phyloP scores from a whole-genome alignment of 2,113 vertebrate species.

The Burhinus oedicnemus region DNA sequence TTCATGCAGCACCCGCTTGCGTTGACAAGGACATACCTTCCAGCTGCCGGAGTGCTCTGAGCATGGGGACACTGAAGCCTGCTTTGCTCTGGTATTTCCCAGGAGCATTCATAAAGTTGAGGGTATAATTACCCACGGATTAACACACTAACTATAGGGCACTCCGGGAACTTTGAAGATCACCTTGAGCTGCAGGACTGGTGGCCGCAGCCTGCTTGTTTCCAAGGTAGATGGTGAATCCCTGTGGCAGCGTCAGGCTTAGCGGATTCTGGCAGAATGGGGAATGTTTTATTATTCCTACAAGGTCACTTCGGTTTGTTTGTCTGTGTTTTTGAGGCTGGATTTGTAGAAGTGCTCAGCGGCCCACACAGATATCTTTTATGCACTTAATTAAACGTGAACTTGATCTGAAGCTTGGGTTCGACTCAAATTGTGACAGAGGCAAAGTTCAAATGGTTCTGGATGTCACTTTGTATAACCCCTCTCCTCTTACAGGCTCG shows the following conservation, averaged over 20 bases:
- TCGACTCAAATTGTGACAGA: slow-evolving; percentile 40
- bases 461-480: slow-evolving; percentile 2
- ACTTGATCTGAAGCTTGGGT: slow-evolving; percentile 51
- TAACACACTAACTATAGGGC: too few relatives aligned
- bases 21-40: too few relatives aligned
- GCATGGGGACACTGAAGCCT: too few relatives aligned
- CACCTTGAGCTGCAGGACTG: not conserved
- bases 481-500: not conserved
- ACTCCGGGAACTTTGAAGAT: not conserved
- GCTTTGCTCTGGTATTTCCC: too few relatives aligned
- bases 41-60: too few relatives aligned
- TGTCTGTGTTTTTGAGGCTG: slow-evolving; percentile 38
- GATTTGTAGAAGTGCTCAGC: not conserved
- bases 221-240: not conserved
- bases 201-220: not conserved
- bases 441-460: slow-evolving; percentile 40
- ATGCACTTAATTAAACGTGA: slow-evolving; percentile 31
- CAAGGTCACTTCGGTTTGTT: slow-evolving; percentile 12
- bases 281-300: not conserved
- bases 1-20: too few relatives aligned
- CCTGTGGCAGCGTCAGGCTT: not conserved
- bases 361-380: not conserved
- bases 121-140: too few relatives aligned
- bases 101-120: too few relatives aligned
- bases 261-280: fast-evolving